Evolutionary conservation across 2,113 vertebrate genomes (phyloP), one percentile per base, ranked within the genome.

Genomic region (Rutilus rutilus): DNA sequence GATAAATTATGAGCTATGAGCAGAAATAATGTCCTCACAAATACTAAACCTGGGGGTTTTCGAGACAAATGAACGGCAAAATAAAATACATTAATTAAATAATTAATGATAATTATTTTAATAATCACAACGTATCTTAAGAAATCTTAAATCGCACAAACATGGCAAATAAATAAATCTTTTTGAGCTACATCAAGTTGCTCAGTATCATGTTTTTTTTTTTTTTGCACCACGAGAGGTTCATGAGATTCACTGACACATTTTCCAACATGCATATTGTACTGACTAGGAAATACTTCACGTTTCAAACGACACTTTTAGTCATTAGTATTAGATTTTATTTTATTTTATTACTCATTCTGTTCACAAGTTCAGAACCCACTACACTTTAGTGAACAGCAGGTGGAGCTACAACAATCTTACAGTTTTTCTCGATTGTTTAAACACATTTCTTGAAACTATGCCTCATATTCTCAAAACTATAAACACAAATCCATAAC

Each of bases 371-470:
- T 54, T 57, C 7, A 83, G 12, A 25, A 25, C n/a, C 0, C 14
- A 39, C 19, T 83, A 59, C 50, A 74, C 23, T 23, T 25, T 19
- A n/a, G 6, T 27, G 9, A 39, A 59, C 82, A 83, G 65, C 65
- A 83, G 82, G 82, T 73, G 82, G 82, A 74, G 82, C 82, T 83
- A 33, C 25, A 30, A 6, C 45, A 30, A 33, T 54, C 4, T 33
- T 47, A n/a, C n/a, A n/a, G n/a, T n/a, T n/a, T n/a, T n/a, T n/a
- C n/a, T n/a, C n/a, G n/a, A n/a, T n/a, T n/a, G n/a, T n/a, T n/a
- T n/a, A n/a, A n/a, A n/a, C n/a, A n/a, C n/a, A n/a, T n/a, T n/a
- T n/a, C n/a, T n/a, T n/a, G n/a, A n/a, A n/a, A n/a, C n/a, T n/a
- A n/a, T n/a, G n/a, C n/a, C n/a, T n/a, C n/a, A n/a, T n/a, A n/a